Evolutionary conservation across 2,888 invertebrate genomes (phyloP).

Genomic region (Drosophila gaucha): DNA sequence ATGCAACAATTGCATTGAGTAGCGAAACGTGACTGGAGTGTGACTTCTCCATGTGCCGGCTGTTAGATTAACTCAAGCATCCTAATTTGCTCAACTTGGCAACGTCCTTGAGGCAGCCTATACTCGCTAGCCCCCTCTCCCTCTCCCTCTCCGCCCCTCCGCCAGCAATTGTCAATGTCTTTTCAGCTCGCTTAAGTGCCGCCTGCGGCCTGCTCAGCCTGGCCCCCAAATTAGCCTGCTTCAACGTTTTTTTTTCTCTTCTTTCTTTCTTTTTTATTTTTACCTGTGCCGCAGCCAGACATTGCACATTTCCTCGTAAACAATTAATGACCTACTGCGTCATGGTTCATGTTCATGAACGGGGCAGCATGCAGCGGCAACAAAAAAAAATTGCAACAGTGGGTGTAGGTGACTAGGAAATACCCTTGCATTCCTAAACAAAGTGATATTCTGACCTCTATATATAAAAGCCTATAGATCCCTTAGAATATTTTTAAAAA

Average conservation of each 20-base stretch:
- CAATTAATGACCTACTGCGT: constrained; percentile 79
- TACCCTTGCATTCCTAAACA: background rate
- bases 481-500: too few species aligned
- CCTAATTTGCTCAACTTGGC: constrained; percentile 72
- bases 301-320: constrained; percentile 52
- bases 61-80: constrained; percentile 61
- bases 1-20: constrained; percentile 46
- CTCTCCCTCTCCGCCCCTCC: background rate
- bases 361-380: constrained; percentile 6
- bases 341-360: constrained; percentile 56
- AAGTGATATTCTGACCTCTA: too few species aligned
- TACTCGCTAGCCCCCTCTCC: background rate
- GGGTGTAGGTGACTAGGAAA: background rate
- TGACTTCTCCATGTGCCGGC: constrained; percentile 49
- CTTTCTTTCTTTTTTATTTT: background rate
- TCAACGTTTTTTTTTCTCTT: constrained; percentile 1
- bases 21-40: constrained; percentile 74
- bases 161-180: constrained; percentile 43
- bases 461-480: too few species aligned
- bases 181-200: constrained; percentile 30
- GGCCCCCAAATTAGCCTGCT: constrained; percentile 41
- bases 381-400: background rate
- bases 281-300: constrained; percentile 31
- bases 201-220: constrained; percentile 13
- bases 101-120: constrained; percentile 68